These are phyloP conservation scores for Castor canadensis DNA, from an alignment of 2,113 vertebrate genomes.

Conservation along the genomic window DNA sequence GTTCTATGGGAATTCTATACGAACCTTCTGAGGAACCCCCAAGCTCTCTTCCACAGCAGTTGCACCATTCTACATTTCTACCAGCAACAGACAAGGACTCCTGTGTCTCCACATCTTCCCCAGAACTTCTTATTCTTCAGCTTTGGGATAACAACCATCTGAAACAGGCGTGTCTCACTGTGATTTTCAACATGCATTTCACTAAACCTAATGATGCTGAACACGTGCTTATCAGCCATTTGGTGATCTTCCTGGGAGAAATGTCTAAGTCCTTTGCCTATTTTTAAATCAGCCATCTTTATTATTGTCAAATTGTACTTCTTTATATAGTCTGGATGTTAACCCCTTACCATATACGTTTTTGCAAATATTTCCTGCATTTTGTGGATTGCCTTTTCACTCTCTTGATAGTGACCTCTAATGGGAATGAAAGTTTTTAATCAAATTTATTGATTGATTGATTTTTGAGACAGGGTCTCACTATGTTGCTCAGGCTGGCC, in stretches of 20 bases:
- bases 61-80: background rate
- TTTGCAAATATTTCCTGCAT: background rate
- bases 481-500: background rate
- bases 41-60: background rate
- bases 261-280: background rate
- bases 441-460: background rate
- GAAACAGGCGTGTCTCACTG: background rate
- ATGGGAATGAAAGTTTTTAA: background rate
- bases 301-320: background rate
- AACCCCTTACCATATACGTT: background rate
- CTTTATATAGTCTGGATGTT: background rate
- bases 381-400: constrained; percentile 1
- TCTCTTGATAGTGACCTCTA: background rate
- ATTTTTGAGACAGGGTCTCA: background rate
- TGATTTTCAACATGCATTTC: background rate
- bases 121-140: background rate
- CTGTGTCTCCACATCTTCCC: background rate
- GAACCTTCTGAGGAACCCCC: background rate
- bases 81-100: background rate
- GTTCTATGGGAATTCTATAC: background rate
- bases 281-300: background rate
- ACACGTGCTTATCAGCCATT: background rate
- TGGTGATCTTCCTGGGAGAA: constrained; percentile 14
- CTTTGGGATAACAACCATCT: background rate
- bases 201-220: background rate